phyloP scores from a whole-genome alignment of 2,888 invertebrate species.

The Xanthia icteritia region DNA sequence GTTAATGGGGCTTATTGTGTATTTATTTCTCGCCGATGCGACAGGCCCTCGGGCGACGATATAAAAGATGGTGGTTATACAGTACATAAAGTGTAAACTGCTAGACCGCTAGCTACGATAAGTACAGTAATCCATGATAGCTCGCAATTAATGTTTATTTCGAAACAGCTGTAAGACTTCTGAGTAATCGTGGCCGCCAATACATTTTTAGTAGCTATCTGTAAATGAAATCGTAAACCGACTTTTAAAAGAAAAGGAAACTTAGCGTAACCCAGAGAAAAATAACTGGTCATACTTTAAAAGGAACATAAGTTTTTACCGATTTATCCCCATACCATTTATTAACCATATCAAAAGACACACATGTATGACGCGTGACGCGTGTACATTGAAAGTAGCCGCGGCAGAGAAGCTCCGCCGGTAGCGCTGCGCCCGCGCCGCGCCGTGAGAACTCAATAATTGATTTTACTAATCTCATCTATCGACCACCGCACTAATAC shows the following conservation, averaged over 20 bases:
- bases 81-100: constrained; percentile 40
- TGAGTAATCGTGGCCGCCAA: constrained; percentile 11
- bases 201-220: constrained; percentile 18
- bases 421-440: constrained; percentile 65
- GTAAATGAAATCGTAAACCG: constrained; percentile 33
- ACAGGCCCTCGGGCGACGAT: constrained; percentile 34
- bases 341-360: constrained; percentile 24
- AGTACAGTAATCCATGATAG: constrained; percentile 38
- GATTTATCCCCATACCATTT: neutral
- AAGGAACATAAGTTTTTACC: neutral
- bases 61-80: constrained; percentile 39
- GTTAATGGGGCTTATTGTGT: constrained; percentile 39
- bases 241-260: neutral
- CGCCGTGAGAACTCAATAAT: constrained; percentile 87
- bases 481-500: constrained; percentile 76
- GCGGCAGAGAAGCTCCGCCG: constrained; percentile 60
- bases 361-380: constrained; percentile 47
- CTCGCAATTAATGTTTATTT: constrained; percentile 34
- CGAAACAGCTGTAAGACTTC: constrained; percentile 41
- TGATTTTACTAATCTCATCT: constrained; percentile 86
- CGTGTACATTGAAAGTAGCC: constrained; percentile 54
- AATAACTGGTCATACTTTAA: neutral
- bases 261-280: neutral
- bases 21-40: constrained; percentile 43
- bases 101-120: constrained; percentile 33